Base-by-base conservation (phyloP, 1,140 invertebrate genomes). In the Listronotus bonariensis region DNA sequence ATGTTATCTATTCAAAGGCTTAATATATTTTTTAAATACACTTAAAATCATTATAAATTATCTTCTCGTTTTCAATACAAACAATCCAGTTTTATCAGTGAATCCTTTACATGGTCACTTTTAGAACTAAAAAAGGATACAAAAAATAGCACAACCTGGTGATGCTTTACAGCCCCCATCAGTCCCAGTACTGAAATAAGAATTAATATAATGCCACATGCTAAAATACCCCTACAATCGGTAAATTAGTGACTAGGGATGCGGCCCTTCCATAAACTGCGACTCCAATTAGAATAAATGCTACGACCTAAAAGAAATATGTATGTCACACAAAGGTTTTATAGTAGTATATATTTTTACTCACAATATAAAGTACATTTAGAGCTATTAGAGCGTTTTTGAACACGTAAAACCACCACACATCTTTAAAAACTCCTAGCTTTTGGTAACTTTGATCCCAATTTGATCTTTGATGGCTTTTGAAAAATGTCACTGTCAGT, bases 71-170 rank as follows among this genome's bases (percentile, higher is more conserved):
- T 12, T 36, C 1, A 36, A 36, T 14, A 52, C 26, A 52, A 32
- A 32, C 49, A 41, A 2, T 11, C 1, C 7, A 3, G 40, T 17
- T 26, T 49, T 26, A 26, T 12, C 17, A 49, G 3, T 45, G 7
- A 14, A 17, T 4, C 14, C 14, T 15, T 45, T 3, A n/a, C 8
- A 4, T 45, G 14, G 17, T n/a, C 5, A 18, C 17, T 18, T 38
- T 60, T 65, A 40, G 18, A 7, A 53, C 34, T 9, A 45, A 15
- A 57, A 87, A 94, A 95, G 92, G 92, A 95, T 96, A 97, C 94
- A 83, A 97, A 97, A 81, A 98, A 97, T 12, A 97, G 83, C 78
- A 96, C 86, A 71, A 97, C 95, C 90, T 98, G 96, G 81, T 98
- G 94, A 81, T 98, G 96, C 80, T 95, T 96, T 15, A 92, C 85